phyloP scores from a whole-genome alignment of 1,140 invertebrate species.

The Orchesella cincta region DNA sequence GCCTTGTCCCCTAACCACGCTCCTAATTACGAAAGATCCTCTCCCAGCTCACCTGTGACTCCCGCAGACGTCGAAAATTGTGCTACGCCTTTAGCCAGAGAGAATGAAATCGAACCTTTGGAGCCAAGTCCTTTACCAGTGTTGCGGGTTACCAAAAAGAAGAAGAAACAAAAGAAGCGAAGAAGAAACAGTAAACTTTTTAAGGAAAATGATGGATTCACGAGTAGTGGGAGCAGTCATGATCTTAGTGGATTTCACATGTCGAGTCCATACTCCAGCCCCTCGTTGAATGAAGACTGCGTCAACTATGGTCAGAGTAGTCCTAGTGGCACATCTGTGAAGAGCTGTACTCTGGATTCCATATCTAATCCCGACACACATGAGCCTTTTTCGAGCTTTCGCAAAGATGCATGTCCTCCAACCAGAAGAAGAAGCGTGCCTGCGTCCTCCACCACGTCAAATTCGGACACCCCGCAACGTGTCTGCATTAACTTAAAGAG shows the following conservation, averaged over 20 bases:
- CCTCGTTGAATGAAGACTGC: background rate
- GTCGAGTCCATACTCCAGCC: background rate
- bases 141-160: background rate
- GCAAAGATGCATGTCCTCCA: background rate
- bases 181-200: background rate
- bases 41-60: background rate
- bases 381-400: background rate
- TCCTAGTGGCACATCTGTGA: background rate
- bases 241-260: background rate
- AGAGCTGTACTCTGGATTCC: background rate
- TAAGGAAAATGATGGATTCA: slow-evolving; percentile 14
- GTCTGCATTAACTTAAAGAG: slow-evolving; percentile 44
- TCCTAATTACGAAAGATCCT: slow-evolving; percentile 6
- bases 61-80: background rate
- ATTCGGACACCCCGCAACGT: background rate
- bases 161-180: slow-evolving; percentile 20
- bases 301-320: background rate
- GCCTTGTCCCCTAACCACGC: slow-evolving; percentile 26
- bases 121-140: background rate
- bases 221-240: slow-evolving; percentile 10
- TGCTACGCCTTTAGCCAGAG: slow-evolving; percentile 4
- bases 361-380: background rate
- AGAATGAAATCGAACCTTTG: background rate
- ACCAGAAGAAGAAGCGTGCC: background rate
- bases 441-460: background rate